A percentile compares a stretch with the other conserved stretches of the same genome.
phyloP scores from a whole-genome alignment of 2,113 vertebrate genomes.

The Ceyx margarethae region DNA sequence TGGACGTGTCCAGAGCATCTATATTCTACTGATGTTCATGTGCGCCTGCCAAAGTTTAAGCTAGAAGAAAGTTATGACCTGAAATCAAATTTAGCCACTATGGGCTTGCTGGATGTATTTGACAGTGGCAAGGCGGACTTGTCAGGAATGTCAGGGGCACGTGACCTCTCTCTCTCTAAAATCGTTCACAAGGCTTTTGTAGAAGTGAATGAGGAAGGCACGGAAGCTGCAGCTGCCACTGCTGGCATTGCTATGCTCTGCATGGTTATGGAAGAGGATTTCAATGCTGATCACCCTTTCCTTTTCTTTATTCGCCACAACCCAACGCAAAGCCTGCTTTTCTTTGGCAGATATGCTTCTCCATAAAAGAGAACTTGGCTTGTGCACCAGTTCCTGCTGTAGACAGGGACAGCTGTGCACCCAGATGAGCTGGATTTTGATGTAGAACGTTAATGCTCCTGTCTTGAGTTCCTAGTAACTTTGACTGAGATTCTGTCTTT shows the following conservation, averaged over 20 bases:
- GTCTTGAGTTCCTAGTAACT: background rate
- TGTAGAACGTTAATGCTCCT: background rate
- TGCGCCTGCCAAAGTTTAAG: conserved; percentile 88
- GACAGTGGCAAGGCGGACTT: conserved; percentile 76
- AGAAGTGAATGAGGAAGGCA: conserved; percentile 95
- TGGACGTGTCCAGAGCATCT: conserved; percentile 84
- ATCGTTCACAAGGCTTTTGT: conserved; percentile 88
- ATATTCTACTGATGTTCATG: conserved; percentile 60
- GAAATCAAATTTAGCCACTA: conserved; percentile 64
- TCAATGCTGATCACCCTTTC: conserved; percentile 89
- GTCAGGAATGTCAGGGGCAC: conserved; percentile 82
- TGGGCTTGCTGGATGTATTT: conserved; percentile 88
- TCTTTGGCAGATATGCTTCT: conserved; percentile 80
- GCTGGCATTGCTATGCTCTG: conserved; percentile 65
- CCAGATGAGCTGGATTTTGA: background rate
- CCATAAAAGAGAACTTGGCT: conserved; percentile 35
- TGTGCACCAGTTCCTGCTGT: background rate
- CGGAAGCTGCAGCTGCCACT: conserved; percentile 89
- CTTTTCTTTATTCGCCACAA: conserved; percentile 90
- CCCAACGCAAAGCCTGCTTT: conserved; percentile 79
- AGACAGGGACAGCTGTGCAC: background rate
- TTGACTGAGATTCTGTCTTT: background rate
- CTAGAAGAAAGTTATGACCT: conserved; percentile 86
- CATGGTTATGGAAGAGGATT: conserved; percentile 75
- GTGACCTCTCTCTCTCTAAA: conserved; percentile 83